phyloP scores from a whole-genome alignment of 2,888 invertebrate genomes.

The Copidosoma aretas region DNA sequence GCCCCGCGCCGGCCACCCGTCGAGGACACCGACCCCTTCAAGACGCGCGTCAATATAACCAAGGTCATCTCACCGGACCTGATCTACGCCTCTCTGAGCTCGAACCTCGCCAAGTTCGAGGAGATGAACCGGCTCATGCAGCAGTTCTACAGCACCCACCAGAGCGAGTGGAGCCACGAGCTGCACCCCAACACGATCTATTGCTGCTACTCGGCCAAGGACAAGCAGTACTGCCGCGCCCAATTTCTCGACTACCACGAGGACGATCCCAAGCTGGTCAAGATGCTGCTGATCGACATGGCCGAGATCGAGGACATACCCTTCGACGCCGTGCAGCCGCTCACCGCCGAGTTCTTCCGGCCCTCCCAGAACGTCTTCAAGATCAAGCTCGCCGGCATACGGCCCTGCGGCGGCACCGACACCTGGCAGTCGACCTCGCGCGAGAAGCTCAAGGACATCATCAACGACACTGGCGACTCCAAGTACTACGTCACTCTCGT shows the following conservation, averaged over 20 bases:
- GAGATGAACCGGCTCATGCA: constrained; percentile 67
- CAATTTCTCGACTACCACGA: constrained; percentile 61
- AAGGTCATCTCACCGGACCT: constrained; percentile 67
- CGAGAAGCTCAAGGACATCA: constrained; percentile 67
- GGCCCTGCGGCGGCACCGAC: constrained; percentile 70
- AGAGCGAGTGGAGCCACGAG: background rate
- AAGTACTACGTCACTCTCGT: constrained; percentile 66
- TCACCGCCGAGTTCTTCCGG: constrained; percentile 65
- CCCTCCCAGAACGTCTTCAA: constrained; percentile 69
- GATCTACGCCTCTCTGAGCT: constrained; percentile 68
- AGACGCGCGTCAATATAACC: constrained; percentile 64
- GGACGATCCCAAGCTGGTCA: constrained; percentile 57
- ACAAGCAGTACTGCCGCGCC: constrained; percentile 72
- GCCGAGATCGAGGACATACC: constrained; percentile 66
- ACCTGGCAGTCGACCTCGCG: constrained; percentile 71
- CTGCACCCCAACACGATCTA: constrained; percentile 62
- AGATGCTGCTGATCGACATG: constrained; percentile 74
- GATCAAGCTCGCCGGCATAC: constrained; percentile 74
- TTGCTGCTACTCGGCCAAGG: constrained; percentile 62
- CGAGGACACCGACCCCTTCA: constrained; percentile 58
- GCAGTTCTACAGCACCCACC: constrained; percentile 60
- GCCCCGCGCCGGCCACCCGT: background rate
- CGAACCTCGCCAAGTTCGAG: constrained; percentile 63
- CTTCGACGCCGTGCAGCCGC: constrained; percentile 63
- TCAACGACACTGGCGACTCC: constrained; percentile 63